Base-by-base conservation (phyloP, 2,113 vertebrate genomes). In the Scomber colias region DNA sequence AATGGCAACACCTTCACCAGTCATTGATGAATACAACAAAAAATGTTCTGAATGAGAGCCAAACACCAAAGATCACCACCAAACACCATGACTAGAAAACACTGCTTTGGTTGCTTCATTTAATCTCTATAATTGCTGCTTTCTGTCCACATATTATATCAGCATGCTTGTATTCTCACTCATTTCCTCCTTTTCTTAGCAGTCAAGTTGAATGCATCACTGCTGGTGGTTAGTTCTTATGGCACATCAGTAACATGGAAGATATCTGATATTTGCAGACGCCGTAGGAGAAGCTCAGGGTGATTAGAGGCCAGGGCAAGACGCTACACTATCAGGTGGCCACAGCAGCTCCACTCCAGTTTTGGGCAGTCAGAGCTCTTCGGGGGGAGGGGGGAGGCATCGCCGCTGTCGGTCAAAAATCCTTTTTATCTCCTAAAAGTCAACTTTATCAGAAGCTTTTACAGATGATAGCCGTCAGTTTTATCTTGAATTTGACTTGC, bases 271-370 rank as follows among this genome's bases (percentile, higher is more conserved):
- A 83, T 30, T 61, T 46, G 13, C 63, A 57, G 74, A 67, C 45
- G 12, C 68, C 11, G 63, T 5, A 30, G 77, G 73, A 77, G 61
- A 82, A 55, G 62, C 75, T 70, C 46, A n/a, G n/a, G n/a, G n/a
- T n/a, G n/a, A n/a, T n/a, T n/a, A n/a, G n/a, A n/a, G n/a, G n/a
- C n/a, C n/a, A n/a, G n/a, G n/a, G n/a, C n/a, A n/a, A n/a, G n/a
- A n/a, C n/a, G n/a, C n/a, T n/a, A n/a, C n/a, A n/a, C 19, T 31
- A 75, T 89, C 86, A 72, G 46, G 79, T 77, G 48, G 55, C 77
- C n/a, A 1, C 45, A 10, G 64, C 27, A 55, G 64, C 69, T 69
- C 3, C 45, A 35, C 49, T 66, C 73, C 46, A 21, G 69, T 67
- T 51, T 66, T 35, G 19, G 7, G 19, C 66, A 57, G 46, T 24